Evolutionary conservation across 2,113 vertebrate species (phyloP).

Genomic region (Nothocercus julius): DNA sequence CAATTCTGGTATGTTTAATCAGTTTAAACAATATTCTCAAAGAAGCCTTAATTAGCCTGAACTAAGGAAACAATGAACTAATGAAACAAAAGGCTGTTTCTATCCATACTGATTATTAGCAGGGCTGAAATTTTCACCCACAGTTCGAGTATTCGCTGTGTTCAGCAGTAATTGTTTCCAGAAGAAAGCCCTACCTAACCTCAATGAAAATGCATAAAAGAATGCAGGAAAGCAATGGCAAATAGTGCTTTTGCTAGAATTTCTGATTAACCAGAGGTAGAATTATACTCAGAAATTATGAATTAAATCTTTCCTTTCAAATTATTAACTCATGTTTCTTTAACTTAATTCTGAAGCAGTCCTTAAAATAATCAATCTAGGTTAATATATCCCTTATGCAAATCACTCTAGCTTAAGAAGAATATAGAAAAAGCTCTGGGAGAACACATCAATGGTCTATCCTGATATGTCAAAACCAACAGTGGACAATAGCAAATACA

Average conservation of each 20-base stretch:
- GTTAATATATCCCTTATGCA: not conserved
- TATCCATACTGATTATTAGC: not conserved
- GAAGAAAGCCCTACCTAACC: not conserved
- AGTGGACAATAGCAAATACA: not conserved
- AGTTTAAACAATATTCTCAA: not conserved
- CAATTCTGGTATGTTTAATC: not conserved
- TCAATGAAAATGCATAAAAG: not conserved
- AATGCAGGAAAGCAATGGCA: not conserved
- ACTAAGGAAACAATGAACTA: not conserved
- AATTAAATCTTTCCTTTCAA: not conserved
- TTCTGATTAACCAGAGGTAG: not conserved
- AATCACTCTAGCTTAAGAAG: not conserved
- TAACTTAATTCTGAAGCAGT: not conserved
- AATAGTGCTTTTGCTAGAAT: not conserved
- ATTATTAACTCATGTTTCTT: not conserved
- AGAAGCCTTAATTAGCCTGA: not conserved
- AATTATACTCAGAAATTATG: not conserved
- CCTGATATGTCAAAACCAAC: not conserved
- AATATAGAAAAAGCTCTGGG: not conserved
- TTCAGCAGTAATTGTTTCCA: not conserved
- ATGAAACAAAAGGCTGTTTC: not conserved
- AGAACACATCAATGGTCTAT: not conserved
- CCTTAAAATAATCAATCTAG: not conserved
- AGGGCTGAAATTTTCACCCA: not conserved
- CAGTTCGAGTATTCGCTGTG: not conserved